Evolutionary conservation across 2,113 vertebrate species (phyloP).

Genomic region (Neolamprologus variostigma): DNA sequence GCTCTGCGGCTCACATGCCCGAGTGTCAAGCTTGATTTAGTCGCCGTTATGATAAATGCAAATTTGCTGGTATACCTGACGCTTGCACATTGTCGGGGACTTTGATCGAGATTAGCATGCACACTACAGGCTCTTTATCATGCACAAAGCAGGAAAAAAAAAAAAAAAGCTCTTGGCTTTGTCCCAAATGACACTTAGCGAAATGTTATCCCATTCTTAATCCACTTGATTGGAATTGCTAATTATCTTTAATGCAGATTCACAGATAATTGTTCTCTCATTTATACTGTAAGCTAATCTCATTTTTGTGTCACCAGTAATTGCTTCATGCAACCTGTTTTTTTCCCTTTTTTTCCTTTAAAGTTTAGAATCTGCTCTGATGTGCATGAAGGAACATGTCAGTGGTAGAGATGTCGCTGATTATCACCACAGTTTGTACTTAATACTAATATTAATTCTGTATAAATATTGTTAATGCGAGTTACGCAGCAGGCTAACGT

Average conservation of each 20-base stretch:
- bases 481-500: not conserved
- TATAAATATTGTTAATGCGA: not conserved
- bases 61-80: conserved; percentile 20
- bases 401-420: not conserved
- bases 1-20: not conserved
- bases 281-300: conserved; percentile 34
- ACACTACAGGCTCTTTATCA: conserved; percentile 9
- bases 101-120: conserved; percentile 33
- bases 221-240: conserved; percentile 52
- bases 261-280: conserved; percentile 44
- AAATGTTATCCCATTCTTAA: conserved; percentile 51
- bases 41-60: conserved; percentile 12
- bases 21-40: conserved; percentile 33
- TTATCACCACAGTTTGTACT: not conserved
- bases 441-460: not conserved
- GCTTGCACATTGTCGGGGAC: conserved; percentile 5
- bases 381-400: not conserved
- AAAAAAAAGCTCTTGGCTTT: conserved; percentile 24
- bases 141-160: not conserved
- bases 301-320: conserved; percentile 26
- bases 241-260: conserved; percentile 59
- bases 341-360: not conserved
- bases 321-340: conserved; percentile 2
- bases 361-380: conserved; percentile 3
- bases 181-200: conserved; percentile 40